Percentiles rank a stretch among this genome's conserved stretches.
Conservation (phyloP, 2,113 vertebrate genomes). For the Crypturellus undulatus region DNA sequence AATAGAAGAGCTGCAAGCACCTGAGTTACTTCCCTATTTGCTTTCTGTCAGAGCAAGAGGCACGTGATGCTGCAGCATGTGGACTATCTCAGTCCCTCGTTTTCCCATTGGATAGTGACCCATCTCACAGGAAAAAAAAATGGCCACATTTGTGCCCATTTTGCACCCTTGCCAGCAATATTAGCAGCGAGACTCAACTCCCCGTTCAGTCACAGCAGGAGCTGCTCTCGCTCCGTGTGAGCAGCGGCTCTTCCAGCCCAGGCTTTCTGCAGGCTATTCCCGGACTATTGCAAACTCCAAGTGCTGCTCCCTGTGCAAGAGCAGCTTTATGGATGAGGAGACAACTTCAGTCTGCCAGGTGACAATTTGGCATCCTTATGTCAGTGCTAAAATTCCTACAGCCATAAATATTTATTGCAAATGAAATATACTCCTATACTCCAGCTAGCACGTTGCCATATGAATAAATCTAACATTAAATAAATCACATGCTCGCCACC, state of each 20-base stretch:
- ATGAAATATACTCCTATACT: neutral
- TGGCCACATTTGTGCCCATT: conserved; percentile 11
- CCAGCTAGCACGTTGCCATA: conserved; percentile 25
- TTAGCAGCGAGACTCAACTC: conserved; percentile 20
- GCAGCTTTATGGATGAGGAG: conserved; percentile 56
- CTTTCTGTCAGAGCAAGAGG: conserved; percentile 1
- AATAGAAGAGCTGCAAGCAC: neutral
- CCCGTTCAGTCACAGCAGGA: neutral
- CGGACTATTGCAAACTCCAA: conserved; percentile 4
- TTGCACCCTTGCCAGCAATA: conserved; percentile 27
- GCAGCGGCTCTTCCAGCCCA: neutral
- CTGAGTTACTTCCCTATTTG: neutral
- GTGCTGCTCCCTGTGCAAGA: conserved; percentile 11
- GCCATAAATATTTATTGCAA: conserved; percentile 62
- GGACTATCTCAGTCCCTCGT: neutral
- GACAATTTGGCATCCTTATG: conserved; percentile 59
- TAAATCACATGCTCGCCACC: conserved; percentile 19
- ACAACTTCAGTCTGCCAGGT: conserved; percentile 62
- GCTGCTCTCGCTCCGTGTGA: neutral
- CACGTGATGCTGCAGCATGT: neutral
- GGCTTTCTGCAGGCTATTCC: neutral
- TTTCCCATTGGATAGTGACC: conserved; percentile 27
- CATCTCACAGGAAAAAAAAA: neutral
- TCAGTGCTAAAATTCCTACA: conserved; percentile 35
- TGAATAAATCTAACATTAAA: conserved; percentile 47